A percentile compares a stretch with the other conserved stretches of the same genome.
Conservation (phyloP, 2,113 vertebrate species). For the Crotalus helleri region DNA sequence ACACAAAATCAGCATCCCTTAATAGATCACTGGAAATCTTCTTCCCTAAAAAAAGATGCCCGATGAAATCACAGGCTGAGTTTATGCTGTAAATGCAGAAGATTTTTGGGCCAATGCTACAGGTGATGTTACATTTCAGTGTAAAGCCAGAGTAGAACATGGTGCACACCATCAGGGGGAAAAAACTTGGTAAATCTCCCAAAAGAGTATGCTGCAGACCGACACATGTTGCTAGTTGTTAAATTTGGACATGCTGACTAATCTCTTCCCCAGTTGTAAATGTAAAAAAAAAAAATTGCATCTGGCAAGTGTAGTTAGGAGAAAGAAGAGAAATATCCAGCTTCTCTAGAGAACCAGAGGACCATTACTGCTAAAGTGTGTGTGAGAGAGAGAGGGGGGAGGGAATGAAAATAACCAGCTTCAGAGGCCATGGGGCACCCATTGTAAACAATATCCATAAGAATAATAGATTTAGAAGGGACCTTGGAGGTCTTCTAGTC, state of each 20-base stretch:
- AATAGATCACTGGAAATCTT: not conserved
- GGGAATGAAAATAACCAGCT: not conserved
- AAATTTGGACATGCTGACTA: not conserved
- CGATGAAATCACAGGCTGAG: not conserved
- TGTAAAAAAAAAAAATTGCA: not conserved
- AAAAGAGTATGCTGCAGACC: not conserved
- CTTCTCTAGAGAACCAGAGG: not conserved
- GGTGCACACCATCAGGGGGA: not conserved
- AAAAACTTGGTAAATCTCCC: not conserved
- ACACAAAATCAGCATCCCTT: not conserved
- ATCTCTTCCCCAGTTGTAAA: not conserved
- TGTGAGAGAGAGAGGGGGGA: too few relatives aligned
- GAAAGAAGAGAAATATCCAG: not conserved
- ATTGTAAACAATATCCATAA: not conserved
- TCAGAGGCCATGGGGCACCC: too few relatives aligned
- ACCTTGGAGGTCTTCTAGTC: too few relatives aligned
- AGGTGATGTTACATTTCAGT: not conserved
- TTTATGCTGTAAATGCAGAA: not conserved
- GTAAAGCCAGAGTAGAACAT: not conserved
- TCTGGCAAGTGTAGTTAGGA: not conserved
- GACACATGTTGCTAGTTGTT: not conserved
- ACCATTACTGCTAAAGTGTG: not conserved
- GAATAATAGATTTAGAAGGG: not conserved
- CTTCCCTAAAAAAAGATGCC: not conserved
- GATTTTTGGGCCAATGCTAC: not conserved